Percentiles rank a stretch among this genome's conserved stretches.
Evolutionary conservation across 2,888 invertebrate species (phyloP).

Genomic region (Masnerella sp.): DNA sequence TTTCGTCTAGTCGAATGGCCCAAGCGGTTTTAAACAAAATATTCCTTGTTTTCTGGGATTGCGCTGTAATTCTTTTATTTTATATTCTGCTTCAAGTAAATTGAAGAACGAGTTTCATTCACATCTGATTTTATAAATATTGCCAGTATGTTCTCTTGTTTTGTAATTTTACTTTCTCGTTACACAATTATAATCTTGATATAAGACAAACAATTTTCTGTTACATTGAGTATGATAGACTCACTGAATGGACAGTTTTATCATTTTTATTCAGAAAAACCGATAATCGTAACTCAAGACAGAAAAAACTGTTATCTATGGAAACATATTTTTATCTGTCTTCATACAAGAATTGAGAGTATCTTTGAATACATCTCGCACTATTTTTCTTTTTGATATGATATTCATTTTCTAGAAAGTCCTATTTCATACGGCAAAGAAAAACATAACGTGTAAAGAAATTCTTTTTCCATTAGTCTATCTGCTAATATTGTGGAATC

Average conservation of each 20-base stretch:
- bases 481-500: no score
- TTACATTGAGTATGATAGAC: neutral
- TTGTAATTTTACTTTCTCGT: constrained; percentile 19
- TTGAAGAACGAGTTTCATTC: neutral
- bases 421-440: no score
- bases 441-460: neutral
- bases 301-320: constrained; percentile 4
- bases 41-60: no score
- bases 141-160: neutral
- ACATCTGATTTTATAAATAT: neutral
- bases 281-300: neutral
- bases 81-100: no score
- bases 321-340: no score
- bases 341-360: no score
- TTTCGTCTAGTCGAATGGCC: neutral
- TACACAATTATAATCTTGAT: constrained; percentile 14
- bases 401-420: no score
- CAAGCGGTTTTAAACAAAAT: neutral
- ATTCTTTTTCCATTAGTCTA: no score
- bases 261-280: neutral
- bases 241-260: neutral
- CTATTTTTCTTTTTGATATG: no score
- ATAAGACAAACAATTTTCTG: constrained; percentile 5
- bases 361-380: no score
- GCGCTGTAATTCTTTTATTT: no score